phyloP scores from a whole-genome alignment of 2,113 vertebrate genomes.

The Toxotes jaculatrix region DNA sequence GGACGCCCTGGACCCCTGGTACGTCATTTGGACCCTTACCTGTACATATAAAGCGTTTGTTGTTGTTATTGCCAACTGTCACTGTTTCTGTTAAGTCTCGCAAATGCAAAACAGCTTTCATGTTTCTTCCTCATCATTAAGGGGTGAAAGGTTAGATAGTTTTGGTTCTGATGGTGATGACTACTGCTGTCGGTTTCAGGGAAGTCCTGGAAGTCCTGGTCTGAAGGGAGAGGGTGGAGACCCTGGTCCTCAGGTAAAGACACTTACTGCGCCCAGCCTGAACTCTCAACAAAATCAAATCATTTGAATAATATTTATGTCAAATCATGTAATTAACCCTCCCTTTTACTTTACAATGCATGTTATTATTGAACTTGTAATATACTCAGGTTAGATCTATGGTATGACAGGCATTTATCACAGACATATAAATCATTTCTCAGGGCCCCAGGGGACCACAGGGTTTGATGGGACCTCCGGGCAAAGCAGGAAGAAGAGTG shows the following conservation, averaged over 20 bases:
- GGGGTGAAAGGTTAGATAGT: no score
- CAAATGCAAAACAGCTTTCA: not conserved
- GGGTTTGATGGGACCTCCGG: slow-evolving; percentile 89
- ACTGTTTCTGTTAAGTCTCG: not conserved
- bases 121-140: not conserved
- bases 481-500: slow-evolving; percentile 96
- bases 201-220: slow-evolving; percentile 90
- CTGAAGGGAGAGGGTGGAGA: slow-evolving; percentile 96
- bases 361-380: not conserved
- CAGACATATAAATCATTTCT: slow-evolving; percentile 12
- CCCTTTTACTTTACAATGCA: not conserved
- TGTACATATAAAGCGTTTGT: not conserved
- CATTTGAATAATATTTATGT: not conserved
- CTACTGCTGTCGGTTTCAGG: slow-evolving; percentile 82
- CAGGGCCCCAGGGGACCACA: slow-evolving; percentile 94
- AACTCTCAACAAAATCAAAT: not conserved
- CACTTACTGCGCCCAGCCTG: not conserved
- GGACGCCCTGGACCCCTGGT: slow-evolving; percentile 97
- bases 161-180: slow-evolving; percentile 3
- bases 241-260: slow-evolving; percentile 92
- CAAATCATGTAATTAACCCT: not conserved
- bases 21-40: slow-evolving; percentile 63
- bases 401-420: not conserved
- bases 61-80: not conserved
- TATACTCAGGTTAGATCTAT: not conserved